Evolutionary conservation across 2,113 vertebrate species (phyloP).

Genomic region (Monarcha castaneiventris): DNA sequence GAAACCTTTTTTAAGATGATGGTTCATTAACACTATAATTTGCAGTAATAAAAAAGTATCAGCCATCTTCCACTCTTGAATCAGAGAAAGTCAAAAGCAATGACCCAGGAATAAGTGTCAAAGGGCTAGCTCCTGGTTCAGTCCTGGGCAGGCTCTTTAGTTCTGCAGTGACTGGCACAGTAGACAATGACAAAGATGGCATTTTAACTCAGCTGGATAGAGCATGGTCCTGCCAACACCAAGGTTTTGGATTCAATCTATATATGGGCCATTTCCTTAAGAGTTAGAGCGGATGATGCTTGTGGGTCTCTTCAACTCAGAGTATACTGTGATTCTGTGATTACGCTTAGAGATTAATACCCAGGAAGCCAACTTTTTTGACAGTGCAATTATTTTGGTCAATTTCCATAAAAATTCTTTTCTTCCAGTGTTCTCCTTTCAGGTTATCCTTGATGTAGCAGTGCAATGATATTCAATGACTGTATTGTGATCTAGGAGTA

Average conservation of each 20-base stretch:
- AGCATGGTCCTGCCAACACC: fast-evolving
- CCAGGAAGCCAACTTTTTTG: background rate
- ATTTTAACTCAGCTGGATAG: background rate
- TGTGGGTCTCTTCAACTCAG: background rate
- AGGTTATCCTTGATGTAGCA: background rate
- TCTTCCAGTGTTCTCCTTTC: background rate
- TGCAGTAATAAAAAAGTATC: background rate
- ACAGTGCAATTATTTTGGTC: background rate
- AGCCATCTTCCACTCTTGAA: background rate
- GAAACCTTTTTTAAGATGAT: background rate
- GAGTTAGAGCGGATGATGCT: background rate
- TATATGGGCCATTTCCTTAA: too few species aligned
- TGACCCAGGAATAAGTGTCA: background rate
- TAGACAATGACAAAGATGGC: background rate
- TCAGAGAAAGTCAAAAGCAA: background rate
- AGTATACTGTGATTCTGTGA: background rate
- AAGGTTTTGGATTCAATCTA: fast-evolving
- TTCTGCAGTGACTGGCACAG: background rate
- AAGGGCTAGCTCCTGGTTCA: background rate
- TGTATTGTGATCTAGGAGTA: background rate
- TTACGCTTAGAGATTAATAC: background rate
- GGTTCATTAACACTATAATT: background rate
- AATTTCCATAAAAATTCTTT: background rate
- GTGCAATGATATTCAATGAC: background rate
- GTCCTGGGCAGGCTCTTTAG: background rate